Percentiles rank a stretch among this genome's conserved stretches.
These are phyloP conservation scores for Hydropsyche tenuis DNA, from an alignment of 1,140 invertebrate genomes.

Conservation along the genomic window DNA sequence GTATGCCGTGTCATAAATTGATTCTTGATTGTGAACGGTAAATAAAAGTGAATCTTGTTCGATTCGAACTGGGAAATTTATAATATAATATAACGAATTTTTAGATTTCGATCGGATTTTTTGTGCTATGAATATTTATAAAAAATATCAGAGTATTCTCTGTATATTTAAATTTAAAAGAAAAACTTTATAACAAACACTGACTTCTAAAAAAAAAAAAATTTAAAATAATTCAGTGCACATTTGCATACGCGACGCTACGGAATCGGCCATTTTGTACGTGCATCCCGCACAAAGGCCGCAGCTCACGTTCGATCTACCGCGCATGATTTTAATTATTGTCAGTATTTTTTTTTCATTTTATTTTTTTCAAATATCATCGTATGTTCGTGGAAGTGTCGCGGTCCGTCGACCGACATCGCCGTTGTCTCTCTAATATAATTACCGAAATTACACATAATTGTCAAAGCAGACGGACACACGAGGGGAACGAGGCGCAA, in stretches of 20 bases:
- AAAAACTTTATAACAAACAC: no score
- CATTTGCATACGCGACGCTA: no score
- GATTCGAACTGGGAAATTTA: no score
- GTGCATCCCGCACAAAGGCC: background rate
- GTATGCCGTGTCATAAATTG: background rate
- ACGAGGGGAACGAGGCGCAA: constrained; percentile 33
- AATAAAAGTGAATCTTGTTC: no score
- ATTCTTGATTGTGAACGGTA: background rate
- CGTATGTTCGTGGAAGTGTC: background rate
- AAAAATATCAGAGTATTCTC: no score
- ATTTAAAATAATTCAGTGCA: no score
- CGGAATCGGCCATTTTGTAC: background rate
- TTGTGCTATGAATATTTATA: no score
- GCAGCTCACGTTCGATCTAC: background rate
- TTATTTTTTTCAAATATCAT: background rate
- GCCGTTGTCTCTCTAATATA: constrained; percentile 46
- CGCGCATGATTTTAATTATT: background rate
- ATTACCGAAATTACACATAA: constrained; percentile 50
- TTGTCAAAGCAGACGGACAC: constrained; percentile 18
- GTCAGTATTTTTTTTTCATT: background rate
- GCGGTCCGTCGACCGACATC: constrained; percentile 40
- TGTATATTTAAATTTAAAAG: no score
- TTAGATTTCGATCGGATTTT: no score
- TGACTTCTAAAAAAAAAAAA: no score
- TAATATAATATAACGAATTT: no score